Base-by-base conservation (phyloP, 2,797 vertebrate genomes). In the Hippocampus kuda region DNA sequence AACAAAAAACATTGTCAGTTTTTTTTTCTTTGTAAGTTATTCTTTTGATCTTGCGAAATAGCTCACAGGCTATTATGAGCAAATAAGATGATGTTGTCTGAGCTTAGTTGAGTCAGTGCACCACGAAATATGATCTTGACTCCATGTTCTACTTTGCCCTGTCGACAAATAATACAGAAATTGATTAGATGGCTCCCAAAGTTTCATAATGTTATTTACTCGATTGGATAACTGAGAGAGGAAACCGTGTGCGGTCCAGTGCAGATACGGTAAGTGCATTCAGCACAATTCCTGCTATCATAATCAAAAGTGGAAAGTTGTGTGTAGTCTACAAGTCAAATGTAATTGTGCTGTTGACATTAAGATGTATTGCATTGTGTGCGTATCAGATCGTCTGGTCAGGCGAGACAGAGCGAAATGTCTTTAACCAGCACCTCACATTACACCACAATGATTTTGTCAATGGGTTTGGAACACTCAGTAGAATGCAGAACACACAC, bases 131-230 rank as follows among this genome's bases (percentile, higher is more conserved):
- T 18, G 77, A 88, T 86, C 82, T 75, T 69, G 77, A 81, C 85
- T 88, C 84, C 80, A 77, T 66, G 73, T 79, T 79, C 72, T 72
- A 73, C 81, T 83, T 65, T 73, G 78, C 82, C 82, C 77, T 83
- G 85, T 89, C 86, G 88, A 86, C 86, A 88, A 86, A 88, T 85
- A 79, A 74, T 75, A 67, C 77, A 78, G 66, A 86, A 87, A 89
- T 83, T 84, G 82, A 87, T 90, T 89, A 85, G 83, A 86, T 86
- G 77, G 81, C 83, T 84, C 79, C 78, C 78, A 74, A 69, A 83
- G 85, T 83, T 76, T 81, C 76, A 75, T 87, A 88, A 90, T 87
- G 79, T 72, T 82, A 85, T 91, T 90, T 89, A 69, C 83, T 84
- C 79, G 76, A 87, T 84, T 84, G 83, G 83, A 87, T 88, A 88